These are phyloP conservation scores for Hemiprocne comata DNA, from an alignment of 2,113 vertebrate genomes.

Conservation along the genomic window DNA sequence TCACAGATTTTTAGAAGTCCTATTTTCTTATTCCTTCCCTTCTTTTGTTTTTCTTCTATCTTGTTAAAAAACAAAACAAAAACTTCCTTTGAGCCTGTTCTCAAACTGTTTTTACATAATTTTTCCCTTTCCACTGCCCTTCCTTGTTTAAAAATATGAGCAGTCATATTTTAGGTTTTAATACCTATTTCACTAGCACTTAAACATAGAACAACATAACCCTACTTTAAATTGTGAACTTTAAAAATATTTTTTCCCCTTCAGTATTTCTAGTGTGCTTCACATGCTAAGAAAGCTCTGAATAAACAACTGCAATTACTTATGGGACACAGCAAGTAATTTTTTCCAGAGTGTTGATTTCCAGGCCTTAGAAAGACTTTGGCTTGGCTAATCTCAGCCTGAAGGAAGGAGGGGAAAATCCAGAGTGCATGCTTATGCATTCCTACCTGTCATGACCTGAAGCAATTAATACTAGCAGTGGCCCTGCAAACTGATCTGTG, in stretches of 20 bases:
- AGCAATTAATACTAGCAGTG: not conserved
- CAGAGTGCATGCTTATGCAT: not conserved
- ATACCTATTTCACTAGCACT: not conserved
- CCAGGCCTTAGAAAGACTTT: not conserved
- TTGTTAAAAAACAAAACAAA: not conserved
- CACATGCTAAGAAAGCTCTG: not conserved
- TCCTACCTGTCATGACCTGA: conserved; percentile 48
- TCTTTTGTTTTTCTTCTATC: not conserved
- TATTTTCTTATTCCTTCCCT: not conserved
- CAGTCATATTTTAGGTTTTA: not conserved
- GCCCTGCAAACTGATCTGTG: not conserved
- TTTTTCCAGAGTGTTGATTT: conserved; percentile 20
- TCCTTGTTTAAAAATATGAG: not conserved
- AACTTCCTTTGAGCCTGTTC: not conserved
- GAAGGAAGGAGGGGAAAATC: not conserved
- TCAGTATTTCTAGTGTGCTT: not conserved
- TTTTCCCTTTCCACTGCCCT: not conserved
- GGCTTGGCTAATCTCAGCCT: not conserved
- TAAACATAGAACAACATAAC: not conserved
- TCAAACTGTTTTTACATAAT: not conserved
- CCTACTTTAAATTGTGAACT: not conserved
- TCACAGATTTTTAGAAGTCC: not conserved
- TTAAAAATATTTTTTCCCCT: not conserved
- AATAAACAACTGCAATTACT: conserved; percentile 12
- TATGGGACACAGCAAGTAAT: not conserved